Conservation (phyloP, 2,113 vertebrate genomes). For the Dipodomys spectabilis region DNA sequence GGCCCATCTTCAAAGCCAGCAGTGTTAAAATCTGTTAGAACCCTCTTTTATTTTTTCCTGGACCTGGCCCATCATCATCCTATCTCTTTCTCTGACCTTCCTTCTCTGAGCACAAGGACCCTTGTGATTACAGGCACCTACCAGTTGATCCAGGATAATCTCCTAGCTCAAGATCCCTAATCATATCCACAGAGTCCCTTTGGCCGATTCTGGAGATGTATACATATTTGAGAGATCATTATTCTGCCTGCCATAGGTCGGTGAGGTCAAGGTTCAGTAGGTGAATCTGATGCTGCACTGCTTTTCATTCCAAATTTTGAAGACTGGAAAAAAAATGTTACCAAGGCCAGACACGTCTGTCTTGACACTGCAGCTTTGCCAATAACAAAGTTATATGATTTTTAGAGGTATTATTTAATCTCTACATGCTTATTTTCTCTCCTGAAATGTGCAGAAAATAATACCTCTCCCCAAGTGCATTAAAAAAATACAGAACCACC, state of each 20-base stretch:
- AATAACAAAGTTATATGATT: background rate
- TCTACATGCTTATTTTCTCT: background rate
- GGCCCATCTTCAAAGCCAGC: background rate
- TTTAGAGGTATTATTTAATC: background rate
- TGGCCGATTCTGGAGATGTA: background rate
- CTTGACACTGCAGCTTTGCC: background rate
- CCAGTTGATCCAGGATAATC: background rate
- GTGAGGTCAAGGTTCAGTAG: background rate
- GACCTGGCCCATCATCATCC: background rate
- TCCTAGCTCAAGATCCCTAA: background rate
- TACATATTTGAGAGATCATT: background rate
- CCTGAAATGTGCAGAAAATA: background rate
- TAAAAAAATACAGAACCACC: background rate
- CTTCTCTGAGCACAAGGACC: background rate
- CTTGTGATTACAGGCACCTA: background rate
- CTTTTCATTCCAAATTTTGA: conserved; percentile 8
- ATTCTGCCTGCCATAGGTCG: background rate
- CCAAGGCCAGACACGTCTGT: background rate
- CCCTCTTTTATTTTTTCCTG: background rate
- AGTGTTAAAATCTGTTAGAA: background rate
- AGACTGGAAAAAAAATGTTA: background rate
- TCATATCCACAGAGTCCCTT: background rate
- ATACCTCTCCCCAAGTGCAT: background rate
- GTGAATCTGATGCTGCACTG: background rate
- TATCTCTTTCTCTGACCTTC: background rate